A percentile compares a stretch with the other conserved stretches of the same genome.
phyloP scores from a whole-genome alignment of 2,113 vertebrate genomes.

The Cinclus cinclus region DNA sequence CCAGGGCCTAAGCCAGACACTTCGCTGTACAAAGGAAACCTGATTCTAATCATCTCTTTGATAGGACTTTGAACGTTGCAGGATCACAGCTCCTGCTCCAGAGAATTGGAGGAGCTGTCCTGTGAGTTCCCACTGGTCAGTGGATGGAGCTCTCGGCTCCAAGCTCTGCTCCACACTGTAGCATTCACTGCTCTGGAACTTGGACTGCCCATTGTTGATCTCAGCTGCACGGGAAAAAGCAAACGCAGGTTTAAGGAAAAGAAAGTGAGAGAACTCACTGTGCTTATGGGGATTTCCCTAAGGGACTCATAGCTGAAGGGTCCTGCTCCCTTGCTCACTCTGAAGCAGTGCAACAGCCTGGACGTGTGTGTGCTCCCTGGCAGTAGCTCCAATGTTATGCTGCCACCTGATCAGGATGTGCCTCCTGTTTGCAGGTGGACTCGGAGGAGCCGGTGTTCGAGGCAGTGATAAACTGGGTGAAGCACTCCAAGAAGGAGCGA shows the following conservation, averaged over 20 bases:
- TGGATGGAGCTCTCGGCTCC: background rate
- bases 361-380: background rate
- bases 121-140: background rate
- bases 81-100: background rate
- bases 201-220: background rate
- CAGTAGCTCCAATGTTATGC: accelerated
- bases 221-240: background rate
- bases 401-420: background rate
- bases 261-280: background rate
- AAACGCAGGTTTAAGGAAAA: background rate
- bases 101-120: background rate
- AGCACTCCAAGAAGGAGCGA: constrained; percentile 89
- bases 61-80: background rate
- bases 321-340: background rate
- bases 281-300: background rate
- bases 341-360: background rate
- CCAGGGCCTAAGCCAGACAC: background rate
- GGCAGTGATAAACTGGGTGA: constrained; percentile 96
- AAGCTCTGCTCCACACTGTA: accelerated
- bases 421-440: constrained; percentile 82
- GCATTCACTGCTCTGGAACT: background rate
- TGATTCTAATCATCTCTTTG: background rate
- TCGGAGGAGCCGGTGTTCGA: constrained; percentile 98
- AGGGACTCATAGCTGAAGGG: background rate
- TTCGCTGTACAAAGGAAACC: accelerated